Evolutionary conservation across 2,113 vertebrate species (phyloP).

Genomic region (Octodon degus): DNA sequence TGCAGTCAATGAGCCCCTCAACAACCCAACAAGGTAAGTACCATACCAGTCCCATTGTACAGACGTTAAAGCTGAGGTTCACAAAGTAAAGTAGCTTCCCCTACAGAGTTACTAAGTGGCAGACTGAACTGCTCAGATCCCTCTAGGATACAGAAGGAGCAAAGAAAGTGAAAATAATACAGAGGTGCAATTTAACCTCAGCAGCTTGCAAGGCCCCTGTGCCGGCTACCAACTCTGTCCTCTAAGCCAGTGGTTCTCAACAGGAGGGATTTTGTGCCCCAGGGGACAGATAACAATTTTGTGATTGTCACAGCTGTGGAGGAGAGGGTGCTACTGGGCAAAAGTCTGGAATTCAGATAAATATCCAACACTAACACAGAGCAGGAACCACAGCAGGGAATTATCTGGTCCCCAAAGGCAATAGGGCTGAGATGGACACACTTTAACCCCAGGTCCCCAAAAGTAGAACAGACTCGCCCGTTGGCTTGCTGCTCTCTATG

Average conservation of each 20-base stretch:
- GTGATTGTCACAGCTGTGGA: neutral
- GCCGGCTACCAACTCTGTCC: too few species aligned
- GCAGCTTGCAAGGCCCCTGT: too few species aligned
- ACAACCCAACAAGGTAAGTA: neutral
- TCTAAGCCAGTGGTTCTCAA: neutral
- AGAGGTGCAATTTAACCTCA: neutral
- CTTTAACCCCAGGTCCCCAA: neutral
- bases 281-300: neutral
- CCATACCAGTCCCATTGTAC: neutral
- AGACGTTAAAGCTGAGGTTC: neutral
- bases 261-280: neutral
- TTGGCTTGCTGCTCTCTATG: neutral
- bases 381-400: neutral
- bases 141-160: neutral
- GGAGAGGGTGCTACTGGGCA: neutral
- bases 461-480: rapidly evolving
- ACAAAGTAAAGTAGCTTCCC: neutral
- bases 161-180: neutral
- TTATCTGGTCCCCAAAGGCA: neutral
- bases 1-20: neutral
- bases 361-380: neutral
- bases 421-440: neutral
- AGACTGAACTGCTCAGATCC: neutral
- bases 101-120: neutral
- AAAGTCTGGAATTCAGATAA: neutral